Evolutionary conservation across 2,797 vertebrate genomes (phyloP), one percentile per base, ranked within the genome.

Genomic region (Eidolon dupreanum): DNA sequence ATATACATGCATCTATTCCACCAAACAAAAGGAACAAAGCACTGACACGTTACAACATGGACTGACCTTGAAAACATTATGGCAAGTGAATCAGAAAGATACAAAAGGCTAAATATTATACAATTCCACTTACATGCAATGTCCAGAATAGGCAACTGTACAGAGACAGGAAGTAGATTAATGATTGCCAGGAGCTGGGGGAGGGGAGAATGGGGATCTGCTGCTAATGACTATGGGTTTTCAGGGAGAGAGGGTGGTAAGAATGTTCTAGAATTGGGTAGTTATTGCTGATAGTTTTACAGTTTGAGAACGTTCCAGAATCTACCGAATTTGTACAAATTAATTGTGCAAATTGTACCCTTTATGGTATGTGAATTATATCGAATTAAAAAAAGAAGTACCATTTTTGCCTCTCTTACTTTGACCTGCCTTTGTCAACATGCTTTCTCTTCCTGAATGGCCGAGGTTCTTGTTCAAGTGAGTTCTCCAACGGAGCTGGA

Each of bases 211-310:
- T 55, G 26, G 28, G 20, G 33, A 59, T 3, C 8, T 8, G 36
- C 6, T 49, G 57, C 1, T 13, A 8, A 51, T 33, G 22, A 33
- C 20, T 3, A 4, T 85, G 57, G 55, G 12, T 46, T 68, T 92
- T n/a, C 8, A 49, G 19, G 24, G 28, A 1, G 59, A 12, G 4
- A 28, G 13, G 46, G 46, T 46, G 41, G 17, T 66, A 57, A 79
- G 33, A 78, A 51, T 79, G 38, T 81, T 41, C 51, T 87, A 79
- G 75, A 63, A 41, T 38, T 75, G 46, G 85, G n/a, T 51, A 68
- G 38, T 31, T 49, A 15, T 49, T 49, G 24, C 61, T 63, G 4
- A 57, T 36, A 28, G n/a, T n/a, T 43, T 3, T 15, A 51, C 68
- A 65, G 26, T 16, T 55, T 20, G 17, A 12, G 70, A 63, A 19